These are phyloP conservation scores for Rhopalosiphum padi DNA, from an alignment of 1,140 invertebrate genomes.

Conservation along the genomic window DNA sequence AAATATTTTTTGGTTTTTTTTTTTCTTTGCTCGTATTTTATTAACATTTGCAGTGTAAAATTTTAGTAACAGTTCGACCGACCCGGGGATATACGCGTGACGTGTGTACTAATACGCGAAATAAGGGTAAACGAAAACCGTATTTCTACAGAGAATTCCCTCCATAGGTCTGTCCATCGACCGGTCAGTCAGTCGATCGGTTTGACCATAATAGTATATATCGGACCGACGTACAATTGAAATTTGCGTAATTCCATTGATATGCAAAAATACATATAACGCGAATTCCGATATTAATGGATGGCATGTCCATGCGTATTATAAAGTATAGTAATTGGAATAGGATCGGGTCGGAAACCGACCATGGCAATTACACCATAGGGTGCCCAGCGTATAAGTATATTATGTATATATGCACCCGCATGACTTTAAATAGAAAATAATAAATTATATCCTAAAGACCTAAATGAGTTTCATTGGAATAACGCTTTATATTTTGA, in stretches of 20 bases:
- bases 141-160: not conserved
- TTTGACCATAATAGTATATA: not conserved
- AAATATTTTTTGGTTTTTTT: not conserved
- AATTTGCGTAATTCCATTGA: not conserved
- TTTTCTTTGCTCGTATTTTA: not conserved
- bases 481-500: not conserved
- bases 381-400: not conserved
- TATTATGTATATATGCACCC: not conserved
- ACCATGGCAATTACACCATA: not conserved
- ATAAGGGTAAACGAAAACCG: not conserved
- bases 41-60: not conserved
- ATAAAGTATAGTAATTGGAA: not conserved
- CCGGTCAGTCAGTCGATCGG: not conserved
- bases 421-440: not conserved
- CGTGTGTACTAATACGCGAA: not conserved
- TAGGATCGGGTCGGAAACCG: not conserved
- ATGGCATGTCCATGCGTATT: not conserved
- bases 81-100: not conserved
- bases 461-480: not conserved
- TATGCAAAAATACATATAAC: not conserved
- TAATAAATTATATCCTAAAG: not conserved
- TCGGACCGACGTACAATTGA: not conserved
- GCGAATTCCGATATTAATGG: not conserved
- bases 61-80: not conserved
- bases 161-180: not conserved